phyloP scores from a whole-genome alignment of 2,888 invertebrate species.

The Tetragonula carbonaria region DNA sequence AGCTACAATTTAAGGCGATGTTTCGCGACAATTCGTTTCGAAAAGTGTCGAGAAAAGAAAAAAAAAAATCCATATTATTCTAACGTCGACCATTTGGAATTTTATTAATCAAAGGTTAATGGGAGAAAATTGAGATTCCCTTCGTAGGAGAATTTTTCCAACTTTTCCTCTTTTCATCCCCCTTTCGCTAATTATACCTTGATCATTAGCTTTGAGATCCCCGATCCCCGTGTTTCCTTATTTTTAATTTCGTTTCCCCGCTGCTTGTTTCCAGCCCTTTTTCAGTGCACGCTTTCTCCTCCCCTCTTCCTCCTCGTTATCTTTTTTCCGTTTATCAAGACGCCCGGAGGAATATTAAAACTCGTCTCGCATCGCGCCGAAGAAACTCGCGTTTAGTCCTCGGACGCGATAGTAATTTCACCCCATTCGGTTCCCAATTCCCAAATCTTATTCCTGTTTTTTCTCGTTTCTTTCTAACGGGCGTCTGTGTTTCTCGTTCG shows the following conservation, averaged over 20 bases:
- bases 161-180: conserved; percentile 3
- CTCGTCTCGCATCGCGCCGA: background rate
- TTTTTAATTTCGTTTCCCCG: conserved; percentile 29
- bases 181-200: conserved; percentile 9
- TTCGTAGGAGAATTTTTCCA: background rate
- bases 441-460: too few relatives aligned
- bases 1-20: too few relatives aligned
- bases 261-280: background rate
- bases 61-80: too few relatives aligned
- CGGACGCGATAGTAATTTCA: too few relatives aligned
- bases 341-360: conserved; percentile 30
- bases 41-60: too few relatives aligned
- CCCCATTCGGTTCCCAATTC: too few relatives aligned
- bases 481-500: too few relatives aligned
- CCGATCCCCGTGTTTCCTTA: conserved; percentile 18
- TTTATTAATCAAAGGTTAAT: too few relatives aligned
- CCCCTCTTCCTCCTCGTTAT: background rate
- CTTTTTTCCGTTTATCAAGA: conserved; percentile 9
- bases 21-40: too few relatives aligned
- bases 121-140: background rate
- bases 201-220: conserved; percentile 20
- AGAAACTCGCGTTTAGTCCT: background rate
- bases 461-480: too few relatives aligned
- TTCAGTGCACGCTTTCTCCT: too few relatives aligned
- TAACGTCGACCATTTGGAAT: too few relatives aligned